Conservation (phyloP, 2,797 vertebrate species). For the Valencia hispanica region DNA sequence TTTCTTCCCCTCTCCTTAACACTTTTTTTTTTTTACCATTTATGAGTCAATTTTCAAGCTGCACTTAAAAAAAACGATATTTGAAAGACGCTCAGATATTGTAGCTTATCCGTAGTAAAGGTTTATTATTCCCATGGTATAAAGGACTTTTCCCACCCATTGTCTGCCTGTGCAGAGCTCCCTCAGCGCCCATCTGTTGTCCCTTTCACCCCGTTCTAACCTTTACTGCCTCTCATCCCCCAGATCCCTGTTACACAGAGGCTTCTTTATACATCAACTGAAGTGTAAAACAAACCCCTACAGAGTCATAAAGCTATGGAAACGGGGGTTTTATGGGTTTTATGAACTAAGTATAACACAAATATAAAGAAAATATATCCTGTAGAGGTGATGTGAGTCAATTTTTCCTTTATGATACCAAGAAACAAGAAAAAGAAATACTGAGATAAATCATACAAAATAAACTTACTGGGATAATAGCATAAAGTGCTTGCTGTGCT, state of each 20-base stretch:
- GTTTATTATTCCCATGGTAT: not conserved
- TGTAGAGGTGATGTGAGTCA: not conserved
- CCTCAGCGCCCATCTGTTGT: conserved; percentile 62
- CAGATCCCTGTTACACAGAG: conserved; percentile 61
- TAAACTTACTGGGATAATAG: conserved; percentile 18
- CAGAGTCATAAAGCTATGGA: conserved; percentile 6
- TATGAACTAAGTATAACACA: not conserved
- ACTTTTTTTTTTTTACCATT: not conserved
- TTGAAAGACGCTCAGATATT: not conserved
- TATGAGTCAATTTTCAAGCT: not conserved
- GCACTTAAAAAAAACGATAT: not conserved
- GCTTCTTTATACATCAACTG: conserved; percentile 41
- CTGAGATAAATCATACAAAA: conserved; percentile 7
- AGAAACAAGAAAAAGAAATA: not conserved
- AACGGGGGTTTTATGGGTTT: not conserved
- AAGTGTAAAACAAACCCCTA: conserved; percentile 48
- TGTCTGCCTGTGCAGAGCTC: conserved; percentile 52
- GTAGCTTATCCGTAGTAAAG: not conserved
- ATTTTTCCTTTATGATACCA: not conserved
- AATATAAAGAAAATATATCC: not conserved
- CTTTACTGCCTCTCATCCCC: conserved; percentile 51
- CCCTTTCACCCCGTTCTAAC: conserved; percentile 60
- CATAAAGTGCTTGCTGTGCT: not conserved
- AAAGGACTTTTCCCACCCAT: conserved; percentile 28
- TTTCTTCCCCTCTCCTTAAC: not conserved